Base-by-base conservation (phyloP, 2,888 invertebrate genomes). In the Nephrotoma flavescens region DNA sequence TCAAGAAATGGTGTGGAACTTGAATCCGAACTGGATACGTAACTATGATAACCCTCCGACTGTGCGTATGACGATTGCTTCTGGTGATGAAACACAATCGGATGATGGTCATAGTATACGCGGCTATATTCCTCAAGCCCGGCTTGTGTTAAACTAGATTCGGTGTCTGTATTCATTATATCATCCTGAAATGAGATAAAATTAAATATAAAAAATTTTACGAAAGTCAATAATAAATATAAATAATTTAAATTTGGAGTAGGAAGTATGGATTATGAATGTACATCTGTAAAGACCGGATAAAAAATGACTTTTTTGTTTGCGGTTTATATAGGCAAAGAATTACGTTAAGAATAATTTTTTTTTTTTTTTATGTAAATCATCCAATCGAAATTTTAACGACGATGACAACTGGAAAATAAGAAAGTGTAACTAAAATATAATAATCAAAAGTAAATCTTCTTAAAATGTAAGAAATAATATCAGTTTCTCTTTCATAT, bases 21-120 rank as follows among this genome's bases (percentile, higher is more conserved):
- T 7, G 95, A 95, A 90, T 96, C 95, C 57, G 95, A 95, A 89
- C 95, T 95, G 87, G 95, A 95, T 42, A 96, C 95, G 91, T 96
- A 96, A 90, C 95, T 95, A 90, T 96, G 96, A 91, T 96, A 96
- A 86, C 95, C 95, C 91, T 96, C 96, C 86, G 95, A 95, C 89
- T 96, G 95, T 86, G 96, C 96, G 91, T 96, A 96, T 86, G 95
- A 95, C 71, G 95, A 93, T 89, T 95, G 95, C 89, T 95, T 95
- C 89, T 95, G 95, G 90, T 95, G 95, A 89, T 93, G 92, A 89
- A 93, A 93, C 86, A 91, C 92, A 45, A 44, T 85, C 41, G 52
- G 52, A 88, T 93, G 93, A 88, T 92, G 93, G 89, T 92, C 92
- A 87, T 93, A 94, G 90, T 94, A 94, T 88, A 93, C 93, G 88